Evolutionary conservation across 2,888 invertebrate species (phyloP), one percentile per base, ranked within the genome.

Genomic region (Chaetoderma sp.): DNA sequence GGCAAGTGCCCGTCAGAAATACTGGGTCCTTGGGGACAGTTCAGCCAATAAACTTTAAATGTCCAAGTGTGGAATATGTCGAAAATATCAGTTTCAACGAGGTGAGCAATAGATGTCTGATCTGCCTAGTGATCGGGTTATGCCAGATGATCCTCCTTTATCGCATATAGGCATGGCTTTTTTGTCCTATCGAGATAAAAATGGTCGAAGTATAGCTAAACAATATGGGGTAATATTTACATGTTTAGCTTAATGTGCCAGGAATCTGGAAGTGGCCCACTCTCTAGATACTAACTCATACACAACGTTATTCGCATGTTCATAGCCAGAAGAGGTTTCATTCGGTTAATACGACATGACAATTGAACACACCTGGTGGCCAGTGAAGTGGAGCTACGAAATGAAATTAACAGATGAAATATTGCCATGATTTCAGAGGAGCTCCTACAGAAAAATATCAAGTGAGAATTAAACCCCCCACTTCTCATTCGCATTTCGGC

Each of bases 401-500:
- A 60, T 25, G 45, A 45, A 28, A 67, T 72, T 16, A 16, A 47
- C 13, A 60, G 56, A 28, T 68, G 63, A 68, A 66, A 73, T 44
- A 18, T 23, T 16, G 28, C 33, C 3, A 33, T 60, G 13, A 68
- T 72, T 27, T 16, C 32, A 10, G 32, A 68, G 10, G 36, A 47
- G 36, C 28, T 70, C 36, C 2, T 50, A n/a, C 60, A 68, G 28
- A 60, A 58, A 13, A 36, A 33, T 18, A 64, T 74, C 23, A 27
- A 45, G 10, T 74, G 68, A 67, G 44, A 62, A 25, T 71, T 68
- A 32, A 72, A 71, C 33, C 70, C 67, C 8, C 72, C 73, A 25
- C n/a, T 21, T n/a, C 55, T n/a, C 64, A 55, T 1, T 67, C 63
- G 2, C 71, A 73, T 27, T 50, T 60, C 27, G 67, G 70, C 13